A percentile compares a stretch with the other conserved stretches of the same genome.
These are phyloP conservation scores for Pseudorasbora parva DNA, from an alignment of 2,113 vertebrate species.

Conservation along the genomic window DNA sequence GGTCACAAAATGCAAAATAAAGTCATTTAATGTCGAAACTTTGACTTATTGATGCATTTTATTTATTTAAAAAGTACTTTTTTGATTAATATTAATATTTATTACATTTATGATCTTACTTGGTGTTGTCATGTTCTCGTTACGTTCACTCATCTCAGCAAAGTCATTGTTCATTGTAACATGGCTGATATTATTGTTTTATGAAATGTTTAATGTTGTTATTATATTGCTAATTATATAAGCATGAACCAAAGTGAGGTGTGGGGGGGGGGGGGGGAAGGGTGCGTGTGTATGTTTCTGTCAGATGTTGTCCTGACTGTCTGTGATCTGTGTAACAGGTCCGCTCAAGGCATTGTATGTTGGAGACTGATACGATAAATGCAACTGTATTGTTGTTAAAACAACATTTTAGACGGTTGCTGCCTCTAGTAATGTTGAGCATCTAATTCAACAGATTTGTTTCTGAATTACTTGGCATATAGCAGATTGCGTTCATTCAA, in stretches of 20 bases:
- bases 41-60: background rate
- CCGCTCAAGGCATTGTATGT: background rate
- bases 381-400: background rate
- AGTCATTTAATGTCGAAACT: background rate
- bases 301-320: background rate
- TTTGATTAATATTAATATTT: background rate
- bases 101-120: background rate
- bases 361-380: background rate
- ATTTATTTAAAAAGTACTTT: background rate
- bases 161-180: background rate
- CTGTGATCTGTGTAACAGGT: background rate
- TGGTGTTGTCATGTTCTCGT: background rate
- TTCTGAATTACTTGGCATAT: background rate
- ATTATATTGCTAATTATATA: too few species aligned
- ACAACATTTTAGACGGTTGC: too few species aligned
- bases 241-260: background rate
- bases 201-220: too few species aligned
- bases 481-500: background rate
- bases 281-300: background rate
- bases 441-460: background rate
- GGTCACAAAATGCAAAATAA: background rate
- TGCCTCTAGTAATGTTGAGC: background rate
- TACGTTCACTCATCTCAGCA: background rate
- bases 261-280: too few species aligned
- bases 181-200: too few species aligned